A percentile compares a stretch with the other conserved stretches of the same genome.
Evolutionary conservation across 1,140 invertebrate genomes (phyloP).

Genomic region (Polyergus mexicanus): DNA sequence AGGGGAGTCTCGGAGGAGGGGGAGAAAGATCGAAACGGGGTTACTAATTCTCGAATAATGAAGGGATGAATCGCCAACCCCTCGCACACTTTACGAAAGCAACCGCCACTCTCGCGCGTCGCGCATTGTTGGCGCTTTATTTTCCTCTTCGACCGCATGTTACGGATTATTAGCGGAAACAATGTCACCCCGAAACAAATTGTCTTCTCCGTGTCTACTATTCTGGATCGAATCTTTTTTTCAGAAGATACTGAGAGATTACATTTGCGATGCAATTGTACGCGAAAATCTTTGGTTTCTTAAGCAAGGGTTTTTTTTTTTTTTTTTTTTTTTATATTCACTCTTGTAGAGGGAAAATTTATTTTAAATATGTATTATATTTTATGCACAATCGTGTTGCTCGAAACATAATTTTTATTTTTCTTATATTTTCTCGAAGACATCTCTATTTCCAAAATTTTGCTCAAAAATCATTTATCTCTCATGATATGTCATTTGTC

Average conservation of each 20-base stretch:
- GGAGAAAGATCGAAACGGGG: constrained; percentile 80
- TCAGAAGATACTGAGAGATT: not conserved
- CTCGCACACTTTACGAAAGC: constrained; percentile 73
- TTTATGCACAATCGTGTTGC: not conserved
- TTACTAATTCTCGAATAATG: constrained; percentile 86
- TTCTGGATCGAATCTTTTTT: constrained; percentile 47
- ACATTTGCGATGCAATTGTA: constrained; percentile 37
- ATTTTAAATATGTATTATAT: not conserved
- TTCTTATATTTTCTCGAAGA: not conserved
- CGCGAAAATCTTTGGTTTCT: constrained; percentile 22
- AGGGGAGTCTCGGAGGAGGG: constrained; percentile 23
- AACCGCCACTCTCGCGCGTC: constrained; percentile 45
- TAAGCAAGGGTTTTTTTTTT: constrained; percentile 24
- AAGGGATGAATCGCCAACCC: constrained; percentile 84
- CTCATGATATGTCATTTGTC: no score
- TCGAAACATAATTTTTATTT: not conserved
- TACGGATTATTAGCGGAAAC: constrained; percentile 75
- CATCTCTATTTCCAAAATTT: not conserved
- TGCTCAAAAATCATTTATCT: not conserved
- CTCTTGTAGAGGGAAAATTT: not conserved
- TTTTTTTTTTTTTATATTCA: not conserved
- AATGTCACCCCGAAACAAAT: constrained; percentile 70
- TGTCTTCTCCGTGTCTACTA: constrained; percentile 10
- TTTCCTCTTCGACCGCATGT: constrained; percentile 76
- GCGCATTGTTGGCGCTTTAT: constrained; percentile 76